These are phyloP conservation scores for Cosmorhoe ocellata DNA, from an alignment of 2,888 invertebrate species.

Conservation along the genomic window DNA sequence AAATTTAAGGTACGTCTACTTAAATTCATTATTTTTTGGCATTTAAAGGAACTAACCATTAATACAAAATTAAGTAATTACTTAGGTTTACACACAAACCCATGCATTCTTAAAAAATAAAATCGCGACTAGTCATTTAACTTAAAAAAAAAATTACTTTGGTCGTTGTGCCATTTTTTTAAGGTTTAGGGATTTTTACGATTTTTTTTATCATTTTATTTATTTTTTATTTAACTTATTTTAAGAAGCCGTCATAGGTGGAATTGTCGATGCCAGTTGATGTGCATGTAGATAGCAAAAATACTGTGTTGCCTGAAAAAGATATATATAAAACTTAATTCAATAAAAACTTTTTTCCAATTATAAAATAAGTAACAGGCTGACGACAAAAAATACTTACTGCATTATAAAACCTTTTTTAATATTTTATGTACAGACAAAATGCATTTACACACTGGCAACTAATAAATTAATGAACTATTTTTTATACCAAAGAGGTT, in stretches of 20 bases:
- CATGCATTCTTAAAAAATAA: constrained; percentile 38
- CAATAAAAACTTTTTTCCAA: too few species aligned
- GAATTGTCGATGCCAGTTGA: constrained; percentile 79
- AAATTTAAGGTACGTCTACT: too few species aligned
- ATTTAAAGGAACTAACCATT: constrained; percentile 45
- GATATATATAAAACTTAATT: too few species aligned
- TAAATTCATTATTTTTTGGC: constrained; percentile 36
- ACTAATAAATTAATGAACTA: too few species aligned
- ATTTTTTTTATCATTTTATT: constrained; percentile 63
- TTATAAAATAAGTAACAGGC: neutral
- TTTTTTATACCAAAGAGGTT: neutral
- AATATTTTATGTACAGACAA: too few species aligned
- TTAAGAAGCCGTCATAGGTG: constrained; percentile 54
- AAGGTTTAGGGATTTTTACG: constrained; percentile 65
- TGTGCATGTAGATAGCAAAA: constrained; percentile 42
- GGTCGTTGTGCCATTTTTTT: constrained; percentile 83
- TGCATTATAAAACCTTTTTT: too few species aligned
- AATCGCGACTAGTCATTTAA: constrained; percentile 64
- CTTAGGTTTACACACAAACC: constrained; percentile 18
- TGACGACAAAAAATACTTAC: too few species aligned
- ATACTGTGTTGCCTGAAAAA: too few species aligned
- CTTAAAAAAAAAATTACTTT: constrained; percentile 68
- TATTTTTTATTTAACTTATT: constrained; percentile 44
- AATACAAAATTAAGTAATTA: constrained; percentile 31
- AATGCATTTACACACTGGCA: too few species aligned